phyloP scores from a whole-genome alignment of 2,888 invertebrate species.

The Hemistola chrysoprasaria region DNA sequence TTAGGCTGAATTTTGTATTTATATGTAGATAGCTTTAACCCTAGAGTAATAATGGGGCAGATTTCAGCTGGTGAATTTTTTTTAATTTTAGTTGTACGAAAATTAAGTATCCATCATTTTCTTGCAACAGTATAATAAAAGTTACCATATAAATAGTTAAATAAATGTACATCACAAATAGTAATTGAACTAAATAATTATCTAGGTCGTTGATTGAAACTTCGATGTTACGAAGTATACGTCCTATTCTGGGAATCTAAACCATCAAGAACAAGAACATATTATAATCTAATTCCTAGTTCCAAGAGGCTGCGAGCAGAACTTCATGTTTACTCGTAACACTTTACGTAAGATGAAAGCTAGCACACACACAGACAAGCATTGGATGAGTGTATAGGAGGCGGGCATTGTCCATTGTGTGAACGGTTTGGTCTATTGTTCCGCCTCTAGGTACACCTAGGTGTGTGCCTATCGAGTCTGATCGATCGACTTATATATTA shows the following conservation, averaged over 20 bases:
- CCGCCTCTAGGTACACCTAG: slow-evolving; percentile 50
- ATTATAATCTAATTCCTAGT: neutral
- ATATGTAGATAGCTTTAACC: no score
- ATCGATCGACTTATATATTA: slow-evolving; percentile 56
- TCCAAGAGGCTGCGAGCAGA: slow-evolving; percentile 24
- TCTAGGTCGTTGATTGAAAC: no score
- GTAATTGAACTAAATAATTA: no score
- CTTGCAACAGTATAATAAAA: no score
- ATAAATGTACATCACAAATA: no score
- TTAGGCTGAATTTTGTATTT: no score
- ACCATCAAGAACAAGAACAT: slow-evolving; percentile 3
- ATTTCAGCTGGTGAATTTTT: no score
- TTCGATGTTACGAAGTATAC: neutral
- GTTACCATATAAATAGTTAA: no score
- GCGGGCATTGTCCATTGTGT: slow-evolving; percentile 78
- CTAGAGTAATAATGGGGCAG: no score
- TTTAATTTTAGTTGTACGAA: no score
- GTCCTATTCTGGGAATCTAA: neutral
- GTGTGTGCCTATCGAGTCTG: slow-evolving; percentile 36
- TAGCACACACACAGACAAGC: slow-evolving; percentile 57
- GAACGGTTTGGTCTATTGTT: slow-evolving; percentile 72
- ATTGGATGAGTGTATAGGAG: slow-evolving; percentile 68
- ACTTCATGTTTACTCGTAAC: slow-evolving; percentile 34
- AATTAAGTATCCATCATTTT: no score
- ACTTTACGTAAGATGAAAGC: slow-evolving; percentile 58